Conservation (phyloP, 2,113 vertebrate species). For the Gulo gulo region DNA sequence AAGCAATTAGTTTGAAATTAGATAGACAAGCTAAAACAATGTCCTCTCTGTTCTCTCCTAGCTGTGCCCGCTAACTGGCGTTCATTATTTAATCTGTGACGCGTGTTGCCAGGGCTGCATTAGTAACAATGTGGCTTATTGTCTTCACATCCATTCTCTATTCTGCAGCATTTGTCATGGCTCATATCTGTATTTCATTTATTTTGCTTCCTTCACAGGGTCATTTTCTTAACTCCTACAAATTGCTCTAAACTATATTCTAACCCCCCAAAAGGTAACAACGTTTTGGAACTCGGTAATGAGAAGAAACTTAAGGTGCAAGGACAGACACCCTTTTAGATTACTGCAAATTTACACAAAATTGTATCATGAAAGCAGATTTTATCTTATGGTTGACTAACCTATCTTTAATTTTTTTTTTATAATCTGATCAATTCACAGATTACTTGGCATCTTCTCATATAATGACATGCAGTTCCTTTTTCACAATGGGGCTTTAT, state of each 20-base stretch:
- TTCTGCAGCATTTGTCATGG: not conserved
- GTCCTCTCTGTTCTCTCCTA: not conserved
- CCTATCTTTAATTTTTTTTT: not conserved
- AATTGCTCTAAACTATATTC: not conserved
- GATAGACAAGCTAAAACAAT: not conserved
- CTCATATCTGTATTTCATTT: not conserved
- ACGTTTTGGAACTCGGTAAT: not conserved
- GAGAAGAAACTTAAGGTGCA: not conserved
- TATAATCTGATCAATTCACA: not conserved
- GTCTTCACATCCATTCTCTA: not conserved
- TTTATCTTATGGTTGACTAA: not conserved
- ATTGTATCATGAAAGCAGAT: not conserved
- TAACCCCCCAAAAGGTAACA: not conserved
- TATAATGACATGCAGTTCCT: not conserved
- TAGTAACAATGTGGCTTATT: not conserved
- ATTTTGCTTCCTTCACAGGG: not conserved
- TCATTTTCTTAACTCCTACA: not conserved
- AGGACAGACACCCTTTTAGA: not conserved
- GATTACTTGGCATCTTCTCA: not conserved
- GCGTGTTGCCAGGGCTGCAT: not conserved
- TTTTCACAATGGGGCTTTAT: not conserved
- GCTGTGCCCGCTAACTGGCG: not conserved
- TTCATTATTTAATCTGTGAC: conserved; percentile 34
- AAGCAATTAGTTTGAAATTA: conserved; percentile 47
- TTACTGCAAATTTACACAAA: not conserved